Evolutionary conservation across 2,888 invertebrate genomes (phyloP).

Genomic region (Meiosimyza decipiens): DNA sequence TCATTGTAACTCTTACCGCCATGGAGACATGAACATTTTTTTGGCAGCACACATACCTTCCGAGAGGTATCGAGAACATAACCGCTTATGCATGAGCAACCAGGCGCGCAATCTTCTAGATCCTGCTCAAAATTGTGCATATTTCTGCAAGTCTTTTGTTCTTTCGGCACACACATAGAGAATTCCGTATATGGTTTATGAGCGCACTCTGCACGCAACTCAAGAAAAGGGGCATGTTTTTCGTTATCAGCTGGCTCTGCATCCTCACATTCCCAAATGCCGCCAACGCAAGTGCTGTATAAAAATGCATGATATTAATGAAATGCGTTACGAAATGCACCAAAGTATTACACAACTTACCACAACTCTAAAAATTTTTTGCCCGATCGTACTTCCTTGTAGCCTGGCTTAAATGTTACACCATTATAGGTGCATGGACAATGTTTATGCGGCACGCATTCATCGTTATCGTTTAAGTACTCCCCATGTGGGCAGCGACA

Average conservation of each 20-base stretch:
- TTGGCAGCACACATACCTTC: slow-evolving; percentile 75
- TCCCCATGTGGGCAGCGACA: slow-evolving; percentile 71
- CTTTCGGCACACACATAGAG: slow-evolving; percentile 80
- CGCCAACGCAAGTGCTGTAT: slow-evolving; percentile 75
- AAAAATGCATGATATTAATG: background rate
- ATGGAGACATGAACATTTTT: slow-evolving; percentile 89
- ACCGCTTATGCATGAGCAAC: slow-evolving; percentile 82
- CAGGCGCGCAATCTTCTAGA: slow-evolving; percentile 77
- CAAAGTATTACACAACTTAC: slow-evolving; percentile 64
- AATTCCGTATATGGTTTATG: slow-evolving; percentile 77
- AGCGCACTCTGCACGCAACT: slow-evolving; percentile 75
- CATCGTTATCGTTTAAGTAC: slow-evolving; percentile 58
- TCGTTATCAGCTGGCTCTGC: slow-evolving; percentile 74
- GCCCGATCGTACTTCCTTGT: slow-evolving; percentile 80
- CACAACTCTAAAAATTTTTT: slow-evolving; percentile 68
- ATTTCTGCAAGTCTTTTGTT: slow-evolving; percentile 86
- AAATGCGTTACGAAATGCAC: background rate
- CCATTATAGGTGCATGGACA: too few species aligned
- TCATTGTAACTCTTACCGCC: slow-evolving; percentile 86
- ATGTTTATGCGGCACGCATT: too few species aligned
- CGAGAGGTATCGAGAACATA: slow-evolving; percentile 77
- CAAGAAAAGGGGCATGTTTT: slow-evolving; percentile 75
- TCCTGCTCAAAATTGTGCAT: slow-evolving; percentile 76
- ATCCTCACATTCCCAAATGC: slow-evolving; percentile 77
- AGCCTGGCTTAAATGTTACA: slow-evolving; percentile 78